phyloP scores from a whole-genome alignment of 2,797 vertebrate species.

The Liparis tanakae region DNA sequence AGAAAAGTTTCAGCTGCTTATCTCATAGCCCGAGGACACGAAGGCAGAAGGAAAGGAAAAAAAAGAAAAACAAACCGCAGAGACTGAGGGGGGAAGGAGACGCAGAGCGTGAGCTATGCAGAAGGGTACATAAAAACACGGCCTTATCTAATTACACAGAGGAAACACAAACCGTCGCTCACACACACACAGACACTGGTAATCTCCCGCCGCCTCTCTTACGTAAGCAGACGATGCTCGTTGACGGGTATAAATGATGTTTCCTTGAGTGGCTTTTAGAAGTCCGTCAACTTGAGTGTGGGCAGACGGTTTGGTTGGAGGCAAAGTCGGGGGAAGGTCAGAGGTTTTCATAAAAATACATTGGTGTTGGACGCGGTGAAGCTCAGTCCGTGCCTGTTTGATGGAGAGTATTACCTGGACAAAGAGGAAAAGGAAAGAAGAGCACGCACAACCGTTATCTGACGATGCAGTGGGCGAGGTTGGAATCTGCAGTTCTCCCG shows the following conservation, averaged over 20 bases:
- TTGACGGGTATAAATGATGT: constrained; percentile 26
- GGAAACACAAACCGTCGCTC: constrained; percentile 28
- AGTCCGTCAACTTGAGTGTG: constrained; percentile 12
- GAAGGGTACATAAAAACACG: constrained; percentile 53
- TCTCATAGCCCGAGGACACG: constrained; percentile 57
- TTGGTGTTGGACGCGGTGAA: background rate
- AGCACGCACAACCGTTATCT: background rate
- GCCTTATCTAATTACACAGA: constrained; percentile 53
- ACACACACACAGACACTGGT: constrained; percentile 21
- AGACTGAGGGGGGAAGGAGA: constrained; percentile 21
- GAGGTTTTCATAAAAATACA: constrained; percentile 6
- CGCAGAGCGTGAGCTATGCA: constrained; percentile 33
- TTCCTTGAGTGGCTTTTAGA: constrained; percentile 23
- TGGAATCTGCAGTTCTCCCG: background rate
- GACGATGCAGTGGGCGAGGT: background rate
- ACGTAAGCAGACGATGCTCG: constrained; percentile 46
- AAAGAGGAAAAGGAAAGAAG: background rate
- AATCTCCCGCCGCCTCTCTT: constrained; percentile 43
- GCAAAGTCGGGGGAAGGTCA: constrained; percentile 4
- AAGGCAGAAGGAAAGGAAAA: constrained; percentile 34
- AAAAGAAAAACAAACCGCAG: constrained; percentile 17
- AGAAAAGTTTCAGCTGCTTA: constrained; percentile 62
- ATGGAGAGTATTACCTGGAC: background rate
- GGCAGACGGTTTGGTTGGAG: background rate
- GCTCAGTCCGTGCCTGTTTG: background rate